Conservation (phyloP, 2,113 vertebrate genomes). For the Tyrannus savana region DNA sequence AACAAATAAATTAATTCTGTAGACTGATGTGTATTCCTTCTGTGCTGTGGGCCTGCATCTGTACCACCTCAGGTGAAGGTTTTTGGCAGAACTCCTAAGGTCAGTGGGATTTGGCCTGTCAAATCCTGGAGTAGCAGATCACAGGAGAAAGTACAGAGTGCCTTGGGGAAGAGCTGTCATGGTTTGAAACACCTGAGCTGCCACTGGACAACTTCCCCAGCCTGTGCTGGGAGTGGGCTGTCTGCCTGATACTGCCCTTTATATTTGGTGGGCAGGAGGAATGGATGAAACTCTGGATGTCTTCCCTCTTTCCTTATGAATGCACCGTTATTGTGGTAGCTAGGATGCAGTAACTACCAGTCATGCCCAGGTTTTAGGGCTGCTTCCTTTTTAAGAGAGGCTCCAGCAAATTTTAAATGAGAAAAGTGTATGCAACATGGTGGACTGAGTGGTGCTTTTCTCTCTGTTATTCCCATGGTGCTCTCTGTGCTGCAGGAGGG, state of each 20-base stretch:
- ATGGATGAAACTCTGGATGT: neutral
- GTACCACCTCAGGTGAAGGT: neutral
- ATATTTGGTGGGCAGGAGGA: neutral
- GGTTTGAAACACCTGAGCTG: neutral
- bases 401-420: neutral
- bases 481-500: fast-evolving
- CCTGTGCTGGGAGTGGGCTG: neutral
- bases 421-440: neutral
- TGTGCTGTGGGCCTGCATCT: neutral
- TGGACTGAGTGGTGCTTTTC: neutral
- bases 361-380: neutral
- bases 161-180: neutral
- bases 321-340: neutral
- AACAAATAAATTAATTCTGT: neutral
- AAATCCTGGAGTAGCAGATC: neutral
- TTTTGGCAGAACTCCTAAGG: neutral
- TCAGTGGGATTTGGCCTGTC: neutral
- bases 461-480: neutral
- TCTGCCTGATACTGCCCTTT: neutral
- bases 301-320: neutral
- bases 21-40: neutral
- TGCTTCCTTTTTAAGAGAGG: neutral
- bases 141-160: neutral
- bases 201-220: neutral
- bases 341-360: neutral